These are phyloP conservation scores for Drosophila nigritarsus DNA, from an alignment of 2,888 invertebrate species.

Conservation along the genomic window DNA sequence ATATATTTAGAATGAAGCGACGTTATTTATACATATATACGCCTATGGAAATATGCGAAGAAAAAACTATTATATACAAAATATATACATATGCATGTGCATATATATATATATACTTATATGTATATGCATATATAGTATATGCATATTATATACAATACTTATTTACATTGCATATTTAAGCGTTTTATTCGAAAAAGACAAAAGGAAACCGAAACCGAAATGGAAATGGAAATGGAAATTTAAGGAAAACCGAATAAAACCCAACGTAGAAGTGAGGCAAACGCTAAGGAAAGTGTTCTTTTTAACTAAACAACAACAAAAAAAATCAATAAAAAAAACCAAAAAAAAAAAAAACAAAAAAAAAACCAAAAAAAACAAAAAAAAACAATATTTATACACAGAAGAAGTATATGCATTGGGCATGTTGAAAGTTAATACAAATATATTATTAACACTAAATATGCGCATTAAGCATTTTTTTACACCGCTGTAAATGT, in stretches of 20 bases:
- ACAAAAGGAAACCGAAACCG: slow-evolving; percentile 24
- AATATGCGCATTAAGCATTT: slow-evolving; percentile 46
- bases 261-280: slow-evolving; percentile 37
- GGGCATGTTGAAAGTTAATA: slow-evolving; percentile 59
- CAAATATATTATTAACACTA: slow-evolving; percentile 43
- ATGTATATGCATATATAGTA: slow-evolving; percentile 36
- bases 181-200: slow-evolving; percentile 70
- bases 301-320: slow-evolving; percentile 61
- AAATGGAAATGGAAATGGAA: no score
- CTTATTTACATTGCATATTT: slow-evolving; percentile 78
- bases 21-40: slow-evolving; percentile 68
- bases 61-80: slow-evolving; percentile 66
- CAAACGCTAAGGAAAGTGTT: slow-evolving; percentile 64
- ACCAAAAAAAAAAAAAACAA: slow-evolving; percentile 15
- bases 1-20: slow-evolving; percentile 54
- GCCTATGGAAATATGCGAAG: slow-evolving; percentile 58
- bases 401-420: slow-evolving; percentile 37
- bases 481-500: slow-evolving; percentile 71
- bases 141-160: slow-evolving; percentile 60
- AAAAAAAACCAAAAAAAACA: slow-evolving; percentile 6
- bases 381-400: slow-evolving; percentile 49
- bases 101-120: slow-evolving; percentile 42
- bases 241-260: slow-evolving; percentile 18
- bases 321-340: slow-evolving; percentile 17
- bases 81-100: slow-evolving; percentile 53